phyloP scores from a whole-genome alignment of 2,797 vertebrate species.

The Hozukius guyotensis region DNA sequence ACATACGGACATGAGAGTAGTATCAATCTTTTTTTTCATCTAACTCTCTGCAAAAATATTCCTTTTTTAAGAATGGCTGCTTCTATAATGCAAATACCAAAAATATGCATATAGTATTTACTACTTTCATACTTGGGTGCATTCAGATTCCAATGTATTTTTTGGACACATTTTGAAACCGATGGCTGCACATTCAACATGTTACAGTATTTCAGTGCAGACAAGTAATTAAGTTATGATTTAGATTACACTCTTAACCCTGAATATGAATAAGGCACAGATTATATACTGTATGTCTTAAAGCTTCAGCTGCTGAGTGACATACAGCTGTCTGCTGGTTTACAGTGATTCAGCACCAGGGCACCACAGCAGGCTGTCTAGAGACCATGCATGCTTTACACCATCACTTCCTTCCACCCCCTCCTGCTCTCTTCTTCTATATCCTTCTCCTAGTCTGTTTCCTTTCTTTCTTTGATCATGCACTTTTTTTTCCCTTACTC shows the following conservation, averaged over 20 bases:
- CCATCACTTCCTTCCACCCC: conserved; percentile 33
- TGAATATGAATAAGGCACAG: conserved; percentile 2
- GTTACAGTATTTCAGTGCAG: neutral
- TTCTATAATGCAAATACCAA: neutral
- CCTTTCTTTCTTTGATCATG: neutral
- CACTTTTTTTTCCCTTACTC: neutral
- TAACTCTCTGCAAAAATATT: neutral
- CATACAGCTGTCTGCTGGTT: conserved; percentile 31
- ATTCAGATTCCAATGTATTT: neutral
- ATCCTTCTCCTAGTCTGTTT: neutral
- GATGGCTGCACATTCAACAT: neutral
- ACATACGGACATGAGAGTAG: neutral
- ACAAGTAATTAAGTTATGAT: neutral
- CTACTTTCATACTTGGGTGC: neutral
- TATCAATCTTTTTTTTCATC: neutral
- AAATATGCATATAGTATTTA: neutral
- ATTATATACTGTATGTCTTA: neutral
- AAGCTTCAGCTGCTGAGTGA: conserved; percentile 12
- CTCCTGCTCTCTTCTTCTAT: neutral
- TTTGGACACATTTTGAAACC: neutral
- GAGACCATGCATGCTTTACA: conserved; percentile 43
- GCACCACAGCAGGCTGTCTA: conserved; percentile 37
- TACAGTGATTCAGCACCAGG: conserved; percentile 37
- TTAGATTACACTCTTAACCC: neutral
- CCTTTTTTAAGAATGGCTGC: neutral